Conservation (phyloP, 2,888 invertebrate species). For the Synanthedon vespiformis region DNA sequence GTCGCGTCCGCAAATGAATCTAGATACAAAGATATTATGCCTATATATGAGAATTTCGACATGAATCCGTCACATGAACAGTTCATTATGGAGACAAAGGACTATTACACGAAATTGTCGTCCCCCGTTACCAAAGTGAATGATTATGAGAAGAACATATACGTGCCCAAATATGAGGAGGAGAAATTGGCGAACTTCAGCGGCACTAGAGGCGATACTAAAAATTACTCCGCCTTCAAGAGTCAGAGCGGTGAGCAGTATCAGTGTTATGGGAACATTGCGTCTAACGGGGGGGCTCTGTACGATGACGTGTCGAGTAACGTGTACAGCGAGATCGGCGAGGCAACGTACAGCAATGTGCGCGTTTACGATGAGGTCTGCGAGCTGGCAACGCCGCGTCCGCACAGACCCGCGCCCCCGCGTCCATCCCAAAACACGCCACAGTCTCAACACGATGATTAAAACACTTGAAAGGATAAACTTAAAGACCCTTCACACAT, state of each 20-base stretch:
- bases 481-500: too few species aligned
- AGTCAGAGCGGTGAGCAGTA: slow-evolving; percentile 48
- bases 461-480: too few species aligned
- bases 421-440: slow-evolving; percentile 35
- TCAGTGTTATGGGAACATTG: slow-evolving; percentile 18
- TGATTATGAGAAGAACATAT: slow-evolving; percentile 58
- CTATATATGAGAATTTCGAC: slow-evolving; percentile 47
- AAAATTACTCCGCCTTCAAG: slow-evolving; percentile 54
- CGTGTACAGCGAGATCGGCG: slow-evolving; percentile 52
- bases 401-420: slow-evolving; percentile 73
- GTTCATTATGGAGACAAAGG: slow-evolving; percentile 51
- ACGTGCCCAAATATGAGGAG: slow-evolving; percentile 49
- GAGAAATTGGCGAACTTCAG: slow-evolving; percentile 52
- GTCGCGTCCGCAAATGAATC: slow-evolving; percentile 8
- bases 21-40: slow-evolving; percentile 42
- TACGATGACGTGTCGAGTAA: slow-evolving; percentile 47
- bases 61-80: slow-evolving; percentile 42
- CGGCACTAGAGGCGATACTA: slow-evolving; percentile 49
- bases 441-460: too few species aligned
- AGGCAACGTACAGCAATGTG: slow-evolving; percentile 28
- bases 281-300: slow-evolving; percentile 44
- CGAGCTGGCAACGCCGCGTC: slow-evolving; percentile 50
- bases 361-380: slow-evolving; percentile 57
- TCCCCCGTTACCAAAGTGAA: slow-evolving; percentile 29
- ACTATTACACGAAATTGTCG: slow-evolving; percentile 55